Base-by-base conservation (phyloP, 2,113 vertebrate genomes). In the Aegithalos caudatus region DNA sequence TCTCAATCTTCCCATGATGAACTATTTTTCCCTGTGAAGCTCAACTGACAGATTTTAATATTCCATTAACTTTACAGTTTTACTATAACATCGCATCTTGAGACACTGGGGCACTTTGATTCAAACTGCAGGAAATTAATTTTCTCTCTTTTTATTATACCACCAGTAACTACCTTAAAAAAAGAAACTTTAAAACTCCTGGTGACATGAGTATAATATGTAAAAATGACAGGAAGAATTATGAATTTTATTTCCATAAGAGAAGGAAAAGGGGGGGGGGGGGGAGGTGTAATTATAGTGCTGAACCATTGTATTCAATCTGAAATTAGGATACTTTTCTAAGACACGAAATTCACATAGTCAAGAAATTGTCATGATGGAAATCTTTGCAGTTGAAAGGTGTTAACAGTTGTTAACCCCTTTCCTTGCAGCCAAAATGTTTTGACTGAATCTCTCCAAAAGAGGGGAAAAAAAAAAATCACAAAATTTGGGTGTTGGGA, bases 121-220 rank as follows among this genome's bases (percentile, higher is more conserved):
- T 97, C 97, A 97, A 98, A 97, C 5, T 77, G 90, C 80, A 97
- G 93, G 95, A 98, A 98, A 98, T 98, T 98, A 98, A 97, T 97
- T 97, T 98, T 97, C 91, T 89, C 67, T 95, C 95, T 97, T 97
- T 97, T 97, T 93, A 97, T 96, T 96, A 95, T 77, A 95, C 81
- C 95, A 86, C 94, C 76, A 73, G 58, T 96, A 93, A 95, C 94
- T 91, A 89, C 92, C 89, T 95, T 81, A 74, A 93, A 96, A 95
- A 94, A 71, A 83, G 83, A 86, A 95, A 97, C 90, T 90, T 95
- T 92, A 86, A 95, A 97, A 95, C 73, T 96, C 86, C 92, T 82
- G 60, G 86, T 92, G 94, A 93, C 91, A 96, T 69, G 93, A 94
- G 56, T 96, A 83, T 87, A 88, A 78, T 91, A 48, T 69, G 95